Evolutionary conservation across 2,797 vertebrate species (phyloP).

Genomic region (Coendou prehensilis): DNA sequence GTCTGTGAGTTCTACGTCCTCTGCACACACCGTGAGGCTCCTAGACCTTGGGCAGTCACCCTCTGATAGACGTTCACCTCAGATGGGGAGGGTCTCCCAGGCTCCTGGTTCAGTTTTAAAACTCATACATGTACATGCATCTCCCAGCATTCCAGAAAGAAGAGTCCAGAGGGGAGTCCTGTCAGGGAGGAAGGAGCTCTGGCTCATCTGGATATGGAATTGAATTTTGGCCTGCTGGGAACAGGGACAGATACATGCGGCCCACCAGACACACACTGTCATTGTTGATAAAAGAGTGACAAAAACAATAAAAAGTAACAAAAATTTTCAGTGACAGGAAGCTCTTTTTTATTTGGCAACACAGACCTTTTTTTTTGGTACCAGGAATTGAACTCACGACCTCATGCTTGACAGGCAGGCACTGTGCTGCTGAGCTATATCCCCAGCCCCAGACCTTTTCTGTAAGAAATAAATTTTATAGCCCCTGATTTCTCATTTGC

Average conservation of each 20-base stretch:
- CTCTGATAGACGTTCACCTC: neutral
- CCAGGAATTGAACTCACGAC: no score
- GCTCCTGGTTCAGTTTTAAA: neutral
- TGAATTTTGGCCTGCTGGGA: rapidly evolving
- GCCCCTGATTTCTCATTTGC: neutral
- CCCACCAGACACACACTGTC: rapidly evolving
- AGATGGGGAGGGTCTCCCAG: neutral
- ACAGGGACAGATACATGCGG: neutral
- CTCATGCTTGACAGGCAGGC: no score
- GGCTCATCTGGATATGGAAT: neutral
- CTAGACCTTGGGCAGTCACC: neutral
- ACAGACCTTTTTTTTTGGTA: neutral
- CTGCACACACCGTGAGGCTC: neutral
- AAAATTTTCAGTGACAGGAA: neutral
- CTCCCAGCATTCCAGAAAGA: neutral
- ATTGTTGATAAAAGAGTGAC: neutral
- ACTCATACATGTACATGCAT: neutral
- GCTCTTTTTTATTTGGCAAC: neutral
- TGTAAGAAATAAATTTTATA: neutral
- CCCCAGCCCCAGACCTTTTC: neutral
- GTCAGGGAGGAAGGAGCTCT: neutral
- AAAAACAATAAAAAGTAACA: neutral
- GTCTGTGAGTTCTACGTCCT: neutral
- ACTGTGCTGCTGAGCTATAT: no score
- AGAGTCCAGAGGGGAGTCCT: neutral